These are phyloP conservation scores for Spodoptera frugiperda DNA, from an alignment of 1,140 invertebrate species.

Conservation along the genomic window DNA sequence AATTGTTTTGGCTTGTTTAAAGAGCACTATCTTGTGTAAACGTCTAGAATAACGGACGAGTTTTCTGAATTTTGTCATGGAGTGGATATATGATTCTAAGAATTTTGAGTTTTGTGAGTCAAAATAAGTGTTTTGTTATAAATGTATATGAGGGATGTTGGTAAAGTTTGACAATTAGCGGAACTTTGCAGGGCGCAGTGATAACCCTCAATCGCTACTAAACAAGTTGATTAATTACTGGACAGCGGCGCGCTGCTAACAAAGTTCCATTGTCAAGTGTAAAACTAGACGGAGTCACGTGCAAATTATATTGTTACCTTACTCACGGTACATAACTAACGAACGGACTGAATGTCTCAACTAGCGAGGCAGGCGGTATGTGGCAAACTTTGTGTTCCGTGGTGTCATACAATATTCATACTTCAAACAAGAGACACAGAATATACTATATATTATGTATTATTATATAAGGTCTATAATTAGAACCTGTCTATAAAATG, in stretches of 20 bases:
- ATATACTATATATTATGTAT: not conserved
- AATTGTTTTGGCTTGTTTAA: conserved; percentile 64
- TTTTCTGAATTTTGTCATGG: conserved; percentile 7
- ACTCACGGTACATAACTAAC: conserved; percentile 15
- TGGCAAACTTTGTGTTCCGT: conserved; percentile 3
- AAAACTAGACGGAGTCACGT: conserved; percentile 51
- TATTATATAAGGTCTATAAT: not conserved
- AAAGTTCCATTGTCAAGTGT: conserved; percentile 65
- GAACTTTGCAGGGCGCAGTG: conserved; percentile 58
- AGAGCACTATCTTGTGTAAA: conserved; percentile 35
- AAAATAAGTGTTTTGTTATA: conserved; percentile 20
- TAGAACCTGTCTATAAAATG: not conserved
- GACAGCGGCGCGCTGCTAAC: conserved; percentile 57
- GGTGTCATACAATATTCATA: too few species aligned
- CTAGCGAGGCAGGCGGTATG: conserved; percentile 11
- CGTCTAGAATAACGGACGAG: conserved; percentile 18
- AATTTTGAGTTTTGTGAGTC: not conserved
- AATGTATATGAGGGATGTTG: conserved; percentile 53
- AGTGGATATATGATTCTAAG: not conserved
- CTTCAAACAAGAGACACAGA: too few species aligned
- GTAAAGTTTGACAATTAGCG: conserved; percentile 75
- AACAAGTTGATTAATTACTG: conserved; percentile 77
- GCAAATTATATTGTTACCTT: conserved; percentile 43
- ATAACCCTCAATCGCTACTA: conserved; percentile 64
- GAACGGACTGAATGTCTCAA: conserved; percentile 12